phyloP scores from a whole-genome alignment of 2,888 invertebrate species.

The Tiliacea citrago region DNA sequence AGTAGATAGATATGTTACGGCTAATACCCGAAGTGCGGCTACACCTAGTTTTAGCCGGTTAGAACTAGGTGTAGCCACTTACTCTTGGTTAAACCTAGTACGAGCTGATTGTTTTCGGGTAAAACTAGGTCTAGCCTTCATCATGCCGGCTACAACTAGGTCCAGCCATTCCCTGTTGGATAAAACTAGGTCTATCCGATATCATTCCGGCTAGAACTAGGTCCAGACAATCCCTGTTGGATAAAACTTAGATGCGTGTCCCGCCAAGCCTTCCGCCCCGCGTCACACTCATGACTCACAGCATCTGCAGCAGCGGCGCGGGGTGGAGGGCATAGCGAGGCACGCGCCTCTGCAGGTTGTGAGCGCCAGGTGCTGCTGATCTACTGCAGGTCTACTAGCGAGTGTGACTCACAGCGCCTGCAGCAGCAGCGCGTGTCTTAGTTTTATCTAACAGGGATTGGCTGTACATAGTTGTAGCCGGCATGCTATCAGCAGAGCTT shows the following conservation, averaged over 20 bases:
- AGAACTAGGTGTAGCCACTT: slow-evolving; percentile 12
- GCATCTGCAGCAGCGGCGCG: slow-evolving; percentile 44
- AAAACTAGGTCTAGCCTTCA: slow-evolving; percentile 21
- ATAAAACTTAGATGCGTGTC: slow-evolving; percentile 23
- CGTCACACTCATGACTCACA: slow-evolving; percentile 39
- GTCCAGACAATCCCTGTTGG: slow-evolving; percentile 29
- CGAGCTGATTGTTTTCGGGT: neutral
- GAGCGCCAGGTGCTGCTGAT: slow-evolving; percentile 37
- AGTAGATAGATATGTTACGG: slow-evolving; percentile 60
- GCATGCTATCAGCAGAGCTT: slow-evolving; percentile 16
- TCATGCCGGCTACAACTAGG: slow-evolving; percentile 19
- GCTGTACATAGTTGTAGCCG: slow-evolving; percentile 22
- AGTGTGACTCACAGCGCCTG: slow-evolving; percentile 20
- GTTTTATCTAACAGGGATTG: slow-evolving; percentile 25
- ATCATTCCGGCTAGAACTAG: slow-evolving; percentile 12
- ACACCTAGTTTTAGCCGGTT: slow-evolving; percentile 18
- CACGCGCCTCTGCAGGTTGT: slow-evolving; percentile 38
- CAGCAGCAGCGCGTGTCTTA: slow-evolving; percentile 14
- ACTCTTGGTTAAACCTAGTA: neutral
- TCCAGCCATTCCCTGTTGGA: slow-evolving; percentile 14
- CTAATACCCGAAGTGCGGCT: slow-evolving; percentile 18
- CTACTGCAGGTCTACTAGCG: slow-evolving; percentile 37
- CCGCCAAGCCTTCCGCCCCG: neutral
- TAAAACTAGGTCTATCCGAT: slow-evolving; percentile 14
- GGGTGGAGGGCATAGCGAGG: slow-evolving; percentile 37